Base-by-base conservation (phyloP, 2,888 invertebrate genomes). In the Allolobophora icterica region DNA sequence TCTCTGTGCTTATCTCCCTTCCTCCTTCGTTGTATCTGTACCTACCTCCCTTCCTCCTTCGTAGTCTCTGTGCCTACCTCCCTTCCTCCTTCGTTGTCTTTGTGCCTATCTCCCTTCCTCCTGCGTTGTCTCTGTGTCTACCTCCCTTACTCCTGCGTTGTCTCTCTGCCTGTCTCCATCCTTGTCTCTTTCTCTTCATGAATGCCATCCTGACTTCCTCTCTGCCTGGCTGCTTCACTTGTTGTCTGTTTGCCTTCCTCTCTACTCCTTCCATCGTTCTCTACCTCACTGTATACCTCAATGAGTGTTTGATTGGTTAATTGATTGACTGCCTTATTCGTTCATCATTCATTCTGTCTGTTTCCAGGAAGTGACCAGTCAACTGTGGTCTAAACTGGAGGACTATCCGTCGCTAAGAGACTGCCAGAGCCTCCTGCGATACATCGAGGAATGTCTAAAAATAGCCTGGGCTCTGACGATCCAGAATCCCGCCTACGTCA, bases 331-430 rank as follows among this genome's bases (percentile, higher is more conserved):
- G 38, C 38, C 38, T 52, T 8, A 30, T n/a, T 71, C 71, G 8
- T 71, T 71, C n/a, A 30, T 30, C 24, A 24, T 58, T 34, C 21
- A 4, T 84, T 71, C 71, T 71, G 30, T n/a, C 24, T 87, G 52
- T 33, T 91, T 93, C 30, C 94, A 96, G 96, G 96, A 96, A 93
- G 96, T 97, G 6, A 96, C 96, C 92, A 95, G 96, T 71, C 97
- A 98, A 96, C 97, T 99, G 93, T 97, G 98, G 95, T 97, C 97
- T 93, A 98, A 98, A 0, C 96, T 99, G 35, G 98, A 97, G 94
- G 99, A 99, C 96, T 99, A 98, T 96, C 98, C 98, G 58, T 97
- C 98, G 95, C 96, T 99, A 94, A 97, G 97, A 93, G 96, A 96
- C 0, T 98, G 98, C 95, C 96, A 96, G 0, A 97, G 97, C 45